Percentiles rank a stretch among this genome's conserved stretches.
These are phyloP conservation scores for Teleogryllus occipitalis DNA, from an alignment of 1,140 invertebrate species.

Conservation along the genomic window DNA sequence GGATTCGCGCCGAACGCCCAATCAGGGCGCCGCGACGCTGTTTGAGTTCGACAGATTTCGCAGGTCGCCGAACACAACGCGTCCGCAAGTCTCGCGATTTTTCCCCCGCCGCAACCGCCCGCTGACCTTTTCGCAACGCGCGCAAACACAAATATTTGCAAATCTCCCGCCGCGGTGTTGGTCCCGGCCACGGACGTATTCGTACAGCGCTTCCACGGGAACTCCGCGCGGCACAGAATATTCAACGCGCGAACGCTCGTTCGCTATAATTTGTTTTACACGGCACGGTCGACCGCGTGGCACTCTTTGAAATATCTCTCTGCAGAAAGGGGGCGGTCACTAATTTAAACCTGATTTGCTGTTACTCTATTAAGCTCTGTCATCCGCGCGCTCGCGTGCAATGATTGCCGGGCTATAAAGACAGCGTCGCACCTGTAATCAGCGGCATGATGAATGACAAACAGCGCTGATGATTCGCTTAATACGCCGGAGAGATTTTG, in stretches of 20 bases:
- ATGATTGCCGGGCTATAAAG: neutral
- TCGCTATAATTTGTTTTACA: neutral
- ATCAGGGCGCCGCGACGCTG: too few species aligned
- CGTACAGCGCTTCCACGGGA: neutral
- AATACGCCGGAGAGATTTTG: neutral
- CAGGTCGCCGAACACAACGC: too few species aligned
- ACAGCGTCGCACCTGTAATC: neutral
- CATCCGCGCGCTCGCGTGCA: neutral
- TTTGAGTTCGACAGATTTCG: too few species aligned
- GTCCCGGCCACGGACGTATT: neutral
- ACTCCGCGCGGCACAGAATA: neutral
- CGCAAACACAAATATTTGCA: neutral
- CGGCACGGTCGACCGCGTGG: neutral
- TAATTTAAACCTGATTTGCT: constrained; percentile 1
- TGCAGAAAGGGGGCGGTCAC: neutral
- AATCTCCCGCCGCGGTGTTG: neutral
- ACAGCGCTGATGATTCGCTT: neutral
- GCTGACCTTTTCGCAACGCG: neutral
- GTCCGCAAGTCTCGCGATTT: too few species aligned
- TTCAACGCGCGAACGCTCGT: neutral
- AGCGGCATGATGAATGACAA: neutral
- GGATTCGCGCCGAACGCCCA: too few species aligned
- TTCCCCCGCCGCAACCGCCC: too few species aligned
- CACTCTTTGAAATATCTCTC: neutral
- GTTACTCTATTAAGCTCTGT: neutral